These are phyloP conservation scores for Oryctolagus cuniculus DNA, from an alignment of 2,113 vertebrate genomes.

Conservation along the genomic window DNA sequence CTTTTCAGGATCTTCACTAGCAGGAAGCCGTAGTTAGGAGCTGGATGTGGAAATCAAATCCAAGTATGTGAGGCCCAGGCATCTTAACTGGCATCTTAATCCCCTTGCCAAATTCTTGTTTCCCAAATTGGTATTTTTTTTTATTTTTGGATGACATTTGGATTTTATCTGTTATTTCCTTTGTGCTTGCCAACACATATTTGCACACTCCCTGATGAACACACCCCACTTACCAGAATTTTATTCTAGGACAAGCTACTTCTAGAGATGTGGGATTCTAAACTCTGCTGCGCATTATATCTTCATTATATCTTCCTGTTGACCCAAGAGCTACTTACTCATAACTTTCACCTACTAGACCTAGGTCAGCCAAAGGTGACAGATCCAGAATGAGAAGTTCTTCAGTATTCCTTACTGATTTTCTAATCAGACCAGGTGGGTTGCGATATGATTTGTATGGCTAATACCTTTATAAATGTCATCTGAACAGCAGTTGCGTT, in stretches of 20 bases:
- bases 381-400: not conserved
- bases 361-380: not conserved
- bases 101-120: no score
- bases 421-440: not conserved
- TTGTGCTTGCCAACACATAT: not conserved
- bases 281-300: not conserved
- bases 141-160: not conserved
- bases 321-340: not conserved
- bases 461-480: not conserved
- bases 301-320: not conserved
- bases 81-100: no score
- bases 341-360: not conserved
- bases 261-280: not conserved
- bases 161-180: not conserved
- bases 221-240: not conserved
- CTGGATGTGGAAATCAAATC: no score
- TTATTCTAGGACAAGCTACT: not conserved
- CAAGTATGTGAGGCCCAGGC: no score
- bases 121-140: not conserved
- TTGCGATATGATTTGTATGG: not conserved
- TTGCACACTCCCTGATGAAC: not conserved
- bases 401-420: not conserved
- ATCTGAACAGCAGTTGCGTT: not conserved
- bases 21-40: no score
- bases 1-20: no score